Percentiles rank a stretch among this genome's conserved stretches.
phyloP scores from a whole-genome alignment of 2,113 vertebrate genomes.

The Jacana jacana region DNA sequence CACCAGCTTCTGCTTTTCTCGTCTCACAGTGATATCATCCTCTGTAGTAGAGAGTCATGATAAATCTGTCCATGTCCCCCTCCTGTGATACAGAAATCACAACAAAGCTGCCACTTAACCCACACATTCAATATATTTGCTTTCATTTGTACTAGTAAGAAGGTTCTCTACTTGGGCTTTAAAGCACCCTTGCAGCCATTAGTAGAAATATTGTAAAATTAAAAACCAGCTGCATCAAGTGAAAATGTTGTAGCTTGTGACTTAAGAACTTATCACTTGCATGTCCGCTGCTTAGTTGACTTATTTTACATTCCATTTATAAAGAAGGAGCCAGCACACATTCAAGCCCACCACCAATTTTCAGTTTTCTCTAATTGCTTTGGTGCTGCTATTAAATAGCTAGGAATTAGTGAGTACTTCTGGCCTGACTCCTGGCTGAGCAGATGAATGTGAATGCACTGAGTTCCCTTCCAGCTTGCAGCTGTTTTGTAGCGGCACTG shows the following conservation, averaged over 20 bases:
- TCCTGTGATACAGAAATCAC: neutral
- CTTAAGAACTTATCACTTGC: neutral
- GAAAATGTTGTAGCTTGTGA: neutral
- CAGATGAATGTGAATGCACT: neutral
- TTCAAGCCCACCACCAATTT: neutral
- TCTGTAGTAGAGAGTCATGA: accelerated
- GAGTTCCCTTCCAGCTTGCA: neutral
- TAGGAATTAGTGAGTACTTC: neutral
- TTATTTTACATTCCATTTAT: neutral
- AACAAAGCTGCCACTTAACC: neutral
- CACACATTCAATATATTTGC: neutral
- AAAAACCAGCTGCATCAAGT: neutral
- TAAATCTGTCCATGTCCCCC: neutral
- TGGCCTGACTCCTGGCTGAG: neutral
- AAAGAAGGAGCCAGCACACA: neutral
- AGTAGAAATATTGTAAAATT: neutral
- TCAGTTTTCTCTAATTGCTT: neutral
- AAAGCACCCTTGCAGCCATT: neutral
- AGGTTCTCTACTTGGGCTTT: neutral
- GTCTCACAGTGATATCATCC: neutral
- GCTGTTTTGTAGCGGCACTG: neutral
- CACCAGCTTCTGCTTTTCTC: neutral
- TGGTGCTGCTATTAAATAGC: neutral
- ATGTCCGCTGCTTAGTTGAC: neutral
- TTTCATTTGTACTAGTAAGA: neutral